Conservation (phyloP, 2,113 vertebrate species). For the Oplegnathus fasciatus region DNA sequence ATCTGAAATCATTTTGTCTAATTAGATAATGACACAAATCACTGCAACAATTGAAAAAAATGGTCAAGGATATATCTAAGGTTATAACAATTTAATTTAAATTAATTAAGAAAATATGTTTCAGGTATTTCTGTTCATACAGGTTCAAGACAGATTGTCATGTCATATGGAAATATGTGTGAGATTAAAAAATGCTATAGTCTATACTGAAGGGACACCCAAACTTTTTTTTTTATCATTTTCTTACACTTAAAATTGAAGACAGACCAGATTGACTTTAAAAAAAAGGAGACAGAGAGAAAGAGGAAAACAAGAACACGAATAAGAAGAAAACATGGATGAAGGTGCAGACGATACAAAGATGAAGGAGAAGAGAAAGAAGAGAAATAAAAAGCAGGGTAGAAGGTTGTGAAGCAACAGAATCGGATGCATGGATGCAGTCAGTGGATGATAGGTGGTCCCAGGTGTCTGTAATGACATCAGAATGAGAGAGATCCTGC, state of each 20-base stretch:
- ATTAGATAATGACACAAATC: neutral
- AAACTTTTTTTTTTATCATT: neutral
- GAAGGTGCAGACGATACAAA: conserved; percentile 7
- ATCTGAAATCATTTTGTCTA: neutral
- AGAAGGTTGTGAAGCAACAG: conserved; percentile 35
- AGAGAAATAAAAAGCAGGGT: conserved; percentile 18
- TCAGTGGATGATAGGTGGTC: conserved; percentile 76
- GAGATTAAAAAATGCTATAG: neutral
- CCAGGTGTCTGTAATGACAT: conserved; percentile 86
- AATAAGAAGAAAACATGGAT: neutral
- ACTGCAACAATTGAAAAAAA: neutral
- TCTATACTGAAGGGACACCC: neutral
- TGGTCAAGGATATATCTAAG: neutral
- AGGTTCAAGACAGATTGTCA: neutral
- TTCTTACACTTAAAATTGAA: neutral
- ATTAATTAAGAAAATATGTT: neutral
- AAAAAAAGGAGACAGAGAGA: neutral
- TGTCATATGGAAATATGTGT: neutral
- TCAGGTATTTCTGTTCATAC: neutral
- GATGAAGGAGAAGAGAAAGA: neutral
- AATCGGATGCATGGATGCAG: conserved; percentile 47
- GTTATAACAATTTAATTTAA: neutral
- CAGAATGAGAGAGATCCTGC: conserved; percentile 78
- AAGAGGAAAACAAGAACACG: neutral
- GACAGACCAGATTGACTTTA: neutral